Evolutionary conservation across 2,888 invertebrate species (phyloP).

Genomic region (Eristalis pertinax): DNA sequence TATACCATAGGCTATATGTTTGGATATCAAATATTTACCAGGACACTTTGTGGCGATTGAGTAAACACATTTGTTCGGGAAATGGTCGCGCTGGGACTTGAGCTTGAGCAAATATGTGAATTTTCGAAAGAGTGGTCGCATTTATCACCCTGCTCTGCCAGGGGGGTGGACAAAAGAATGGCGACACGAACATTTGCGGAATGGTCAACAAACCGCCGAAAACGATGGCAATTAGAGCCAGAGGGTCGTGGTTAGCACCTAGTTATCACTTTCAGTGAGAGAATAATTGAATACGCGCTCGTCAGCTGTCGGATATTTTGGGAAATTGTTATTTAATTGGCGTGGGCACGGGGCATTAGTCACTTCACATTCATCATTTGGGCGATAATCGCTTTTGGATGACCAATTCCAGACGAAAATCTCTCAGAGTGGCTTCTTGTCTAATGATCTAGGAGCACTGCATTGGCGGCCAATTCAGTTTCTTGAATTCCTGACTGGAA

Average conservation of each 20-base stretch:
- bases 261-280: neutral
- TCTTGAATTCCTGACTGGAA: too few species aligned
- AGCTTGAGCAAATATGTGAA: neutral
- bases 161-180: neutral
- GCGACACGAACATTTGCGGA: neutral
- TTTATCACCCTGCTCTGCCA: neutral
- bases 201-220: neutral
- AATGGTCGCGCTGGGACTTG: neutral
- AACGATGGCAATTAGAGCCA: neutral
- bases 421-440: too few species aligned
- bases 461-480: too few species aligned
- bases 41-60: conserved; percentile 1
- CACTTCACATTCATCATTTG: neutral
- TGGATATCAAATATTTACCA: conserved; percentile 17
- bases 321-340: neutral
- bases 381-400: neutral
- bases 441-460: too few species aligned
- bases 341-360: neutral
- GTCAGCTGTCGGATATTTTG: neutral
- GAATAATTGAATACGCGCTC: neutral
- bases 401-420: neutral
- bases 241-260: neutral
- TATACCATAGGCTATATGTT: conserved; percentile 30
- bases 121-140: neutral
- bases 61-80: conserved; percentile 40